Conservation (phyloP, 2,797 vertebrate species). For the Cheirogaleus major region DNA sequence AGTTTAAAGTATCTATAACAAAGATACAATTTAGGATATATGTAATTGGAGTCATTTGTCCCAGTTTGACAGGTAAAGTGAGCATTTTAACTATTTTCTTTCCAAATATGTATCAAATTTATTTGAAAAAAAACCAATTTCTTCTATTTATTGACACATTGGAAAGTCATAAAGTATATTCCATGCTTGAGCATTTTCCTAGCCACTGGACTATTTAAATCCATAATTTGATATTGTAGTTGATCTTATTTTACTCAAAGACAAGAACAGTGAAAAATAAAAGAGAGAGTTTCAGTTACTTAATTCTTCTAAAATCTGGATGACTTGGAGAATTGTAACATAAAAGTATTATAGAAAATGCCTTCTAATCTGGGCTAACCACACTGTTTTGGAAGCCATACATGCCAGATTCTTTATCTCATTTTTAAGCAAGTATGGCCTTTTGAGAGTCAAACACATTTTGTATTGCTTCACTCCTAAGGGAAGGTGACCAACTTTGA, state of each 20-base stretch:
- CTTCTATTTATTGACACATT: not conserved
- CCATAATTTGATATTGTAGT: not conserved
- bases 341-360: not conserved
- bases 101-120: not conserved
- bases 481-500: not conserved
- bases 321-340: not conserved
- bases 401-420: not conserved
- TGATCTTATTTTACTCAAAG: not conserved
- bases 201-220: not conserved
- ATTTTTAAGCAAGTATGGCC: not conserved
- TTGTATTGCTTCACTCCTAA: not conserved
- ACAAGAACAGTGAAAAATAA: not conserved
- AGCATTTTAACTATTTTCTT: slow-evolving; percentile 14
- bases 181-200: not conserved
- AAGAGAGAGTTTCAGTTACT: not conserved
- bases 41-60: not conserved
- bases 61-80: not conserved
- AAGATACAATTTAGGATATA: not conserved
- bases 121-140: not conserved
- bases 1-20: not conserved
- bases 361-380: not conserved
- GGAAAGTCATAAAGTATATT: not conserved
- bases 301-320: slow-evolving; percentile 19
- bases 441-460: not conserved
- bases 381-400: not conserved